Base-by-base conservation (phyloP, 2,113 vertebrate genomes). In the Stictonetta naevosa region DNA sequence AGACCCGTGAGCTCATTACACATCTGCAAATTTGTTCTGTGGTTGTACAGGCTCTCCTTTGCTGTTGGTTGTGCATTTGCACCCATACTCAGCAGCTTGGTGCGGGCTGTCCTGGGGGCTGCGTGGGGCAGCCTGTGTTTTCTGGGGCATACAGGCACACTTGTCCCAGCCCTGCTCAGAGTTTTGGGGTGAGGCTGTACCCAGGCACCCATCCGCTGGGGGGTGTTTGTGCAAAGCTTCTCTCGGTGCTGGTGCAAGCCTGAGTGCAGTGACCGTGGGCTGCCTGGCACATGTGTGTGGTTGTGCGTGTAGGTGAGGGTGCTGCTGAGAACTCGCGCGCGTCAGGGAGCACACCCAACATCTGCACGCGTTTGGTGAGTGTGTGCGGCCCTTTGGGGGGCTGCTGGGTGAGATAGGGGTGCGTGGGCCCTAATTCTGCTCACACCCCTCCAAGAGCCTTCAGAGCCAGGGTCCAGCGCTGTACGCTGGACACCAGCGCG, bases 181-280 rank as follows among this genome's bases (percentile, higher is more conserved):
- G 11, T 72, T 38, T 33, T 20, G 11, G 12, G 20, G 8, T 26
- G 23, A 68, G 15, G 7, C 13, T 6, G 68, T 66, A 53, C 44
- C 29, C 3, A 28, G 14, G 21, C 14, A 16, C 25, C 6, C 0
- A 0, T 4, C 40, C 3, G 22, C 11, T 2, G 10, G 5, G 33
- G 25, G 26, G 16, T 21, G 15, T 31, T 77, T 46, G 60, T 13
- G 1, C 9, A 63, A 1, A 23, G 44, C 9, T 56, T 68, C n/a
- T 23, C 13, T 56, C 7, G 19, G 6, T 1, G 19, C 4, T 4
- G 8, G 21, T 15, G 31, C 38, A 56, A 34, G 64, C 16, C 33
- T 4, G 0, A 12, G 6, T 3, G 17, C 4, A 2, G 33, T 26
- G 14, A 36, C 6, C 5, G 2, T 40, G 18, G 8, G 4, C 16